Percentiles rank a stretch among this genome's conserved stretches.
These are phyloP conservation scores for Asbolus verrucosus DNA, from an alignment of 1,140 invertebrate genomes.

Conservation along the genomic window DNA sequence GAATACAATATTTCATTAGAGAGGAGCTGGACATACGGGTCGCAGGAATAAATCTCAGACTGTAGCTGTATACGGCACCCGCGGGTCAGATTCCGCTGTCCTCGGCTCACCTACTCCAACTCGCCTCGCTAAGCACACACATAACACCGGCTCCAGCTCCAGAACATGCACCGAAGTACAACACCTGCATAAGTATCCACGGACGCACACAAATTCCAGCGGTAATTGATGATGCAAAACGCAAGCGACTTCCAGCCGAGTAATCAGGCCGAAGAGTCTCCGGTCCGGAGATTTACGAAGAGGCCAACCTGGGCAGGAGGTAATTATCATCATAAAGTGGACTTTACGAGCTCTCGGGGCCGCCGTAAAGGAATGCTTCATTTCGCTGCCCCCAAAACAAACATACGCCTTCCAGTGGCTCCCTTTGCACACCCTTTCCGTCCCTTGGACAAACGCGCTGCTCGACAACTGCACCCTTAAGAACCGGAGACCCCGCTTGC, in stretches of 20 bases:
- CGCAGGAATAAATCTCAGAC: conserved; percentile 64
- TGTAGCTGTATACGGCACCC: conserved; percentile 58
- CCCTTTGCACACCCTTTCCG: conserved; percentile 42
- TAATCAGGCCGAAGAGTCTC: conserved; percentile 15
- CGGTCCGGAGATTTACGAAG: conserved; percentile 28
- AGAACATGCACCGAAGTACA: too few relatives aligned
- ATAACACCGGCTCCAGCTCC: too few relatives aligned
- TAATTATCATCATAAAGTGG: conserved; percentile 75
- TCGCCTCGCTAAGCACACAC: conserved; percentile 39
- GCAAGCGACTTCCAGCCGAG: neutral
- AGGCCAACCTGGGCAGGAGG: conserved; percentile 53
- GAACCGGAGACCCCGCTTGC: conserved; percentile 44
- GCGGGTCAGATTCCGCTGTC: conserved; percentile 63
- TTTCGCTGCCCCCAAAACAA: conserved; percentile 64
- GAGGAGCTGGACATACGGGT: conserved; percentile 54
- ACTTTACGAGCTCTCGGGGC: conserved; percentile 72
- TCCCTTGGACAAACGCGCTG: conserved; percentile 41
- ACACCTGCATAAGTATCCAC: too few relatives aligned
- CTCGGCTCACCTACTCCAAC: conserved; percentile 56
- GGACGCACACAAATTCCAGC: too few relatives aligned
- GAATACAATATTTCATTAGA: conserved; percentile 66
- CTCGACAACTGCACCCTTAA: conserved; percentile 44
- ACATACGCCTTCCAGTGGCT: conserved; percentile 52
- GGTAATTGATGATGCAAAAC: too few relatives aligned
- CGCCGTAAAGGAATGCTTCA: conserved; percentile 74